Conservation (phyloP, 2,797 vertebrate species). For the Danio aesculapii region DNA sequence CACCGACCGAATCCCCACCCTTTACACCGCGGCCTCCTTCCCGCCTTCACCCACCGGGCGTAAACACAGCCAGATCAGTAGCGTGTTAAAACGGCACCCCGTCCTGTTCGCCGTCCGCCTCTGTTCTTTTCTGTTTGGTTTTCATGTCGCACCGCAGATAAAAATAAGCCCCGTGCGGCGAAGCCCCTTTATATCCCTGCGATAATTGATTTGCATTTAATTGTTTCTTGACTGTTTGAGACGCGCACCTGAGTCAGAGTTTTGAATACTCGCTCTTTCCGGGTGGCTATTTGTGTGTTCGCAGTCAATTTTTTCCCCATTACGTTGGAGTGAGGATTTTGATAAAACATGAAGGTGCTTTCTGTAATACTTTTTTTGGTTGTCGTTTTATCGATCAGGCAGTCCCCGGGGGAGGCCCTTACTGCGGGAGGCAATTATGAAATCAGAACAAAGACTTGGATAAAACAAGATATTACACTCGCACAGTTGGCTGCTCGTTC, state of each 20-base stretch:
- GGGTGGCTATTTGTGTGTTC: conserved; percentile 47
- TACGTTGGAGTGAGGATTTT: conserved; percentile 65
- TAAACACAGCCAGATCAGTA: conserved; percentile 45
- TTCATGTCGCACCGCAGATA: conserved; percentile 26
- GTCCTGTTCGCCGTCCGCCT: conserved; percentile 14
- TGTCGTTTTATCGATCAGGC: conserved; percentile 66
- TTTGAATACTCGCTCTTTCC: conserved; percentile 18
- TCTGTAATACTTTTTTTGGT: conserved; percentile 68
- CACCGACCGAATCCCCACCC: conserved; percentile 19
- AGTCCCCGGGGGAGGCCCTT: conserved; percentile 62
- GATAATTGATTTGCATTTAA: conserved; percentile 57
- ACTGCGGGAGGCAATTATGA: conserved; percentile 68
- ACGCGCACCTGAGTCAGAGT: conserved; percentile 1
- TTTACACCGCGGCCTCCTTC: conserved; percentile 18
- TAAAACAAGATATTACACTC: conserved; percentile 70
- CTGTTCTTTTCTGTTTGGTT: conserved; percentile 34
- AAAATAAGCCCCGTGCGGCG: conserved; percentile 1
- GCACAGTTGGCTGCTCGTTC: conserved; percentile 60
- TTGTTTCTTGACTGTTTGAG: conserved; percentile 45
- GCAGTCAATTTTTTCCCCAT: conserved; percentile 56
- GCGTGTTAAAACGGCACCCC: conserved; percentile 44
- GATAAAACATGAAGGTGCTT: conserved; percentile 70
- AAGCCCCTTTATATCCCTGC: conserved; percentile 18
- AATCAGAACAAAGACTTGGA: conserved; percentile 64
- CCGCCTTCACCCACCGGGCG: conserved; percentile 11